A percentile compares a stretch with the other conserved stretches of the same genome.
phyloP scores from a whole-genome alignment of 2,113 vertebrate species.

The Myocastor coypus region DNA sequence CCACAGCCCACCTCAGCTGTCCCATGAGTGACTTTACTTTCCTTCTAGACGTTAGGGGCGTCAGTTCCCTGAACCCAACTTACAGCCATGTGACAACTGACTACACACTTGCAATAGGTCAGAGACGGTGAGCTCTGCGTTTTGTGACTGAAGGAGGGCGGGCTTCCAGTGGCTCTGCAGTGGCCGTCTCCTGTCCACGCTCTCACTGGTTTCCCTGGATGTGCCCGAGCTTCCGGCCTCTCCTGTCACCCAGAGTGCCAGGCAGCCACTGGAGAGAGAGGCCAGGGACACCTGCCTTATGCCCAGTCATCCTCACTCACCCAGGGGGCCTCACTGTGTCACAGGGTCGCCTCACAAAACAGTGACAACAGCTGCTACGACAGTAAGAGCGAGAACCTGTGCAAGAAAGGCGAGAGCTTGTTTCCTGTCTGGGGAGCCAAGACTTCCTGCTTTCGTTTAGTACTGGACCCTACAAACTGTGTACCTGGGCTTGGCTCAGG shows the following conservation, averaged over 20 bases:
- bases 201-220: background rate
- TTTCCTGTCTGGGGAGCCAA: background rate
- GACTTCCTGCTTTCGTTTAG: background rate
- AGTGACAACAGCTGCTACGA: background rate
- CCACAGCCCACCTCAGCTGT: background rate
- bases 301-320: accelerated
- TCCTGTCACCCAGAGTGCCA: background rate
- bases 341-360: background rate
- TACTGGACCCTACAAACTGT: background rate
- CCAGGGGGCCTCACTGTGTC: background rate
- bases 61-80: background rate
- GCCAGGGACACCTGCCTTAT: accelerated
- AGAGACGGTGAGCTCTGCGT: background rate
- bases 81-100: background rate
- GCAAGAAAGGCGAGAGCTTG: background rate
- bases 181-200: background rate
- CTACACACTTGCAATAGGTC: background rate
- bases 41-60: background rate
- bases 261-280: accelerated
- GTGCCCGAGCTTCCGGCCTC: background rate
- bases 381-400: background rate
- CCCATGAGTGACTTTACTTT: background rate
- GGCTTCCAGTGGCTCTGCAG: background rate
- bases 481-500: background rate
- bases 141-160: background rate